Base-by-base conservation (phyloP, 2,113 vertebrate genomes). In the Paradoxurus hermaphroditus region DNA sequence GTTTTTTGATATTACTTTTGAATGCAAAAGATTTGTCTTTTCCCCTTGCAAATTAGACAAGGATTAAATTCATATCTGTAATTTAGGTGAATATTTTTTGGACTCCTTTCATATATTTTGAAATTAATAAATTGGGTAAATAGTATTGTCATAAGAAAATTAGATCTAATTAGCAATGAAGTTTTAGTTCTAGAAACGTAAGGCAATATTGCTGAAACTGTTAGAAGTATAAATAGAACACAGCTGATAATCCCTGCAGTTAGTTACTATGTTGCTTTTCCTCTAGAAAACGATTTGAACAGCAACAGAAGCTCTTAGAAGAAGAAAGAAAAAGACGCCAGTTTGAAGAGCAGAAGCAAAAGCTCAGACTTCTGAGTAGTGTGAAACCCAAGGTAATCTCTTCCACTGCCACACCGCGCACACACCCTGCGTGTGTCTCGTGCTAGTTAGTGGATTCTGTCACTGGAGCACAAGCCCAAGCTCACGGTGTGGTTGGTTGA, bases 331-430 rank as follows among this genome's bases (percentile, higher is more conserved):
- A 99, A 98, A 99, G 99, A 87, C 98, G 99, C 67, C 99, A 99
- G 73, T 99, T 99, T 98, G 99, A 99, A 98, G 99, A 99, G 97
- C 99, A 99, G 98, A 99, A 99, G 75, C 99, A 99, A 97, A 99
- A 99, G 98, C 99, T 99, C 93, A 99, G 99, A 77, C 99, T 99
- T 75, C 98, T 99, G 92, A 99, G 99, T 98, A 99, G 99, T 82
- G 99, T 99, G 97, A 99, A 99, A 97, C 99, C 99, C 29, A 99
- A 99, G 99, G 99, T 99, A 98, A 97, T 41, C 16, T 15, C 29
- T 34, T 65, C 49, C 1, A 0, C 46, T 34, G 8, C 77, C 62
- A 7, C 29, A 8, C 9, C 14, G 1, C 36, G 11, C 16, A 21
- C 25, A 25, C 6, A 4, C 19, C 7, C 5, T 11, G 5, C 4